A percentile compares a stretch with the other conserved stretches of the same genome.
Evolutionary conservation across 2,888 invertebrate genomes (phyloP).

Genomic region (Drosophila anomelani): DNA sequence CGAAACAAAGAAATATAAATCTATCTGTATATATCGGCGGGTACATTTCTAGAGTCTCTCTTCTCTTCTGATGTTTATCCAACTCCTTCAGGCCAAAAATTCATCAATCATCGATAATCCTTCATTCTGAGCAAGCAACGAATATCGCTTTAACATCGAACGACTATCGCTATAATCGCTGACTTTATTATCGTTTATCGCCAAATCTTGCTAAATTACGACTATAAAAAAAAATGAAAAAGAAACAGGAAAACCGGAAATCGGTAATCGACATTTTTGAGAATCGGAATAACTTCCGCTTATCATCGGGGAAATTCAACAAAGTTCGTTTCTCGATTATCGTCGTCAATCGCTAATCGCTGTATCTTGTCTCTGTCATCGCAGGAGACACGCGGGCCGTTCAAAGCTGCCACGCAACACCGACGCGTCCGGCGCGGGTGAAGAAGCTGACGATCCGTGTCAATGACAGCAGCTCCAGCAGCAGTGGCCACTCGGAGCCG

Average conservation of each 20-base stretch:
- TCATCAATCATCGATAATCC: constrained; percentile 27
- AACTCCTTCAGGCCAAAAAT: constrained; percentile 16
- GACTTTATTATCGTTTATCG: constrained; percentile 17
- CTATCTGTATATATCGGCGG: neutral
- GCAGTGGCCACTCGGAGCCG: constrained; percentile 70
- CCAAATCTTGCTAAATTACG: constrained; percentile 3
- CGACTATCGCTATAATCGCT: constrained; percentile 29
- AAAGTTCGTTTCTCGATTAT: constrained; percentile 1
- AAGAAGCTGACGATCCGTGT: constrained; percentile 83
- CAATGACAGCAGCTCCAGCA: constrained; percentile 81
- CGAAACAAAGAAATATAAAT: neutral
- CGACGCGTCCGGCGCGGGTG: constrained; percentile 75
- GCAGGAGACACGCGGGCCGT: constrained; percentile 80
- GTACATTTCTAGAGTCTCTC: constrained; percentile 8
- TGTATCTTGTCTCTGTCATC: constrained; percentile 29
- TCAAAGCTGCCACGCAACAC: constrained; percentile 83
- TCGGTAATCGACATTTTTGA: neutral
- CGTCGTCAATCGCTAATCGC: constrained; percentile 23
- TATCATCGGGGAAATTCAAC: constrained; percentile 5
- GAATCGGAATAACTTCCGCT: neutral
- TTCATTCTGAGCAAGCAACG: constrained; percentile 23
- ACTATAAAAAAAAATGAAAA: neutral
- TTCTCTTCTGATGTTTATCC: constrained; percentile 17
- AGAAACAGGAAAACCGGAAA: neutral
- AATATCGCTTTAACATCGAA: constrained; percentile 17